Conservation (phyloP, 2,797 vertebrate genomes). For the Chelonia mydas region DNA sequence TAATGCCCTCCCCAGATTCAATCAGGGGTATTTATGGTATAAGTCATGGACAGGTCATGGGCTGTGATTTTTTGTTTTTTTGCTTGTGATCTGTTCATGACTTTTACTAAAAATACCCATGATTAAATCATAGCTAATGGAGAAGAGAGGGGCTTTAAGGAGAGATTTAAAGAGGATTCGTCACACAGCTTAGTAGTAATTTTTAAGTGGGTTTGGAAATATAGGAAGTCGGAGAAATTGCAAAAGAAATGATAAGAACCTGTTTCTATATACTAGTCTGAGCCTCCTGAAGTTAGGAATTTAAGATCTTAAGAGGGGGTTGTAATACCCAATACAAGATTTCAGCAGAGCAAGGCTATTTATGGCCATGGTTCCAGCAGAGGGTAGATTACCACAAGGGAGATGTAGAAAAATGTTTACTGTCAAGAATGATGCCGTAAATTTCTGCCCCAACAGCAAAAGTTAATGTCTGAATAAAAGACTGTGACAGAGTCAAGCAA, state of each 20-base stretch:
- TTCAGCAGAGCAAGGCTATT: neutral
- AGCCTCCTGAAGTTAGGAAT: neutral
- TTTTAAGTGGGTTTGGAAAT: neutral
- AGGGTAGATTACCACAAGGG: neutral
- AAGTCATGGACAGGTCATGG: too few species aligned
- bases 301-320: neutral
- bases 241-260: neutral
- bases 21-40: too few species aligned
- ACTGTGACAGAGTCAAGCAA: neutral
- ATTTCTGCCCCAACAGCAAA: neutral
- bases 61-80: too few species aligned
- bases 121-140: neutral
- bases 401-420: neutral
- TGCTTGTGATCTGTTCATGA: too few species aligned
- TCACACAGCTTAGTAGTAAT: neutral
- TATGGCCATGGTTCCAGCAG: neutral
- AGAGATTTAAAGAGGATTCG: neutral
- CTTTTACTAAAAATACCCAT: too few species aligned
- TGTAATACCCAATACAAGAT: neutral
- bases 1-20: too few species aligned
- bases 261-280: neutral
- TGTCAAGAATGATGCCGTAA: neutral
- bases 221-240: neutral
- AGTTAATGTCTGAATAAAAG: rapidly evolving
- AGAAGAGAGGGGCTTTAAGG: neutral